phyloP scores from a whole-genome alignment of 2,113 vertebrate species.

The Alosa alosa region DNA sequence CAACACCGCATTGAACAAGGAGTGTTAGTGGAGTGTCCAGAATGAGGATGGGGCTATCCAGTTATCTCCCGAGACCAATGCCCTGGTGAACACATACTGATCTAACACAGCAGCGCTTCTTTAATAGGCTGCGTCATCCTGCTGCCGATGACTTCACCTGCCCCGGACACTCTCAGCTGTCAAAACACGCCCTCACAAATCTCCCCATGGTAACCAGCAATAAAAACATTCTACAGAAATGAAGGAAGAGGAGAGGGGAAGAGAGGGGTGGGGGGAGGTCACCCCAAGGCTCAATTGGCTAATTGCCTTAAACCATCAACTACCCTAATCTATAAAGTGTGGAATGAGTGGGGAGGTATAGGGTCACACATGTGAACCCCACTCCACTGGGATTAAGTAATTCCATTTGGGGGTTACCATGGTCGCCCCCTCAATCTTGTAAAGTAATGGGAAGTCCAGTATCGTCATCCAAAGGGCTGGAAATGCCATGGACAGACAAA shows the following conservation, averaged over 20 bases:
- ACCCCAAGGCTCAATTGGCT: constrained; percentile 30
- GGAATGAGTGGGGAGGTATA: not conserved
- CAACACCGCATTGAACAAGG: not conserved
- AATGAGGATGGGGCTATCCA: constrained; percentile 31
- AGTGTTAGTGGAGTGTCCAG: constrained; percentile 25
- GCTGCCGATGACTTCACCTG: constrained; percentile 47
- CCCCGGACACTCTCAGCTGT: constrained; percentile 30
- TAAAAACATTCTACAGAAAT: constrained; percentile 17
- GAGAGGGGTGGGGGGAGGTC: constrained; percentile 8
- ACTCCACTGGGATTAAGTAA: not conserved
- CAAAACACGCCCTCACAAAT: constrained; percentile 41
- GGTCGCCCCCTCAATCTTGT: constrained; percentile 11
- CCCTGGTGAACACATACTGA: not conserved
- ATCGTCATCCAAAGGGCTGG: not conserved
- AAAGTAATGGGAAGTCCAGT: not conserved
- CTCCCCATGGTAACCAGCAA: constrained; percentile 7
- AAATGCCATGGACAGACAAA: not conserved
- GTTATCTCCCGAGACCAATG: not conserved
- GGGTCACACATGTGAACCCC: not conserved
- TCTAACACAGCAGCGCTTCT: constrained; percentile 22
- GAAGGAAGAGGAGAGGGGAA: not conserved
- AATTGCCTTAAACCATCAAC: constrained; percentile 25
- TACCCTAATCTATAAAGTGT: not conserved
- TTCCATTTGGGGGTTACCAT: constrained; percentile 10
- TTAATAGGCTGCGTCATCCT: constrained; percentile 21